Evolutionary conservation across 2,888 invertebrate species (phyloP), one percentile per base, ranked within the genome.

Genomic region (Rutpela maculata): DNA sequence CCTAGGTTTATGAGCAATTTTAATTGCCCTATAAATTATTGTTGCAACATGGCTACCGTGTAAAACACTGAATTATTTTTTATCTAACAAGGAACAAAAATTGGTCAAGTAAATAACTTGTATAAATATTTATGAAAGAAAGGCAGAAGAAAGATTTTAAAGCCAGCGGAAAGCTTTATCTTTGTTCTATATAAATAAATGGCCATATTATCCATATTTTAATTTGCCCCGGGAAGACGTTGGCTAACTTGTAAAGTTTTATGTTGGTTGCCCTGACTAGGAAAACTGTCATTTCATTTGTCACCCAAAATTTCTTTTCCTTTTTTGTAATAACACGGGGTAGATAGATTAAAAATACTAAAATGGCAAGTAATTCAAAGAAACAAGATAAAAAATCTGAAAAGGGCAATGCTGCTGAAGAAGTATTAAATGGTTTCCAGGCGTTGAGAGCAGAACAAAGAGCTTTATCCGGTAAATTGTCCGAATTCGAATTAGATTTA

Each of bases 401-500:
- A n/a, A 93, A 92, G 73, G 87, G 86, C 5, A 91, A 91, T 84
- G 91, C 92, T 31, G 93, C 93, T 81, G 97, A 97, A 88, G 96
- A 97, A 91, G 94, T 98, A 85, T 92, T 97, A 83, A 92, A 93
- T 67, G 96, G 95, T 75, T 98, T 99, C 91, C 97, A 98, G 90
- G 92, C 93, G 78, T 92, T 99, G 71, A 92, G 98, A 63, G 94
- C 93, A 84, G 98, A 98, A 88, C 99, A 99, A 90, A 92, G 97
- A 86, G 93, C 93, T 85, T 91, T 98, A 85, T 96, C 96, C 35
- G 94, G 93, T 84, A 98, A 98, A 92, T 93, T 98, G 79, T 95
- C 96, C 0, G 98, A 99, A 91, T 91, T 99, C 85, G 98, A 98
- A 91, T 93, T 95, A 92, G 99, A 99, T 90, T 92, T 97, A 79